Evolutionary conservation across 2,113 vertebrate species (phyloP).

Genomic region (Heptranchias perlo): DNA sequence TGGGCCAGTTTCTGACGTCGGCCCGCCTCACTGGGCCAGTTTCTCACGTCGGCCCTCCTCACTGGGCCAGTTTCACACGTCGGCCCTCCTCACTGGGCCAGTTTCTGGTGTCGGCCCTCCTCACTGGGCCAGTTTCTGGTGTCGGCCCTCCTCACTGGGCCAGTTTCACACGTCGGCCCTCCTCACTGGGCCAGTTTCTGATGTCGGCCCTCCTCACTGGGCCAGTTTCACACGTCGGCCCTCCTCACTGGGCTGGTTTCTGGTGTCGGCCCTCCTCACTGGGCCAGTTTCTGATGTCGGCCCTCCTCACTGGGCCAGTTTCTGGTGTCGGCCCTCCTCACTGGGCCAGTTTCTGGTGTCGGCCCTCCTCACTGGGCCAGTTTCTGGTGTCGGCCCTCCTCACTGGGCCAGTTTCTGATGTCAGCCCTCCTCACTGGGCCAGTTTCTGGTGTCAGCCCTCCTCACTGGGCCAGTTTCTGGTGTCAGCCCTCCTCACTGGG

Average conservation of each 20-base stretch:
- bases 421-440: not conserved
- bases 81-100: not conserved
- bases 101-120: not conserved
- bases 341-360: not conserved
- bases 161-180: not conserved
- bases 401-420: not conserved
- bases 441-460: not conserved
- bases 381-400: too few species aligned
- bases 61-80: not conserved
- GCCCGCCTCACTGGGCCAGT: not conserved
- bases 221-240: not conserved
- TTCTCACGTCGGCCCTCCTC: too few species aligned
- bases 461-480: not conserved
- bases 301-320: rapidly evolving
- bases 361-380: not conserved
- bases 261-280: not conserved
- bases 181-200: not conserved
- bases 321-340: not conserved
- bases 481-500: not conserved
- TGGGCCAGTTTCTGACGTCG: not conserved
- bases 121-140: not conserved
- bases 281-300: not conserved
- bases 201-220: not conserved
- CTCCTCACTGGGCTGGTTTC: not conserved
- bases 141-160: not conserved